phyloP scores from a whole-genome alignment of 2,113 vertebrate species.

The Peromyscus leucopus region DNA sequence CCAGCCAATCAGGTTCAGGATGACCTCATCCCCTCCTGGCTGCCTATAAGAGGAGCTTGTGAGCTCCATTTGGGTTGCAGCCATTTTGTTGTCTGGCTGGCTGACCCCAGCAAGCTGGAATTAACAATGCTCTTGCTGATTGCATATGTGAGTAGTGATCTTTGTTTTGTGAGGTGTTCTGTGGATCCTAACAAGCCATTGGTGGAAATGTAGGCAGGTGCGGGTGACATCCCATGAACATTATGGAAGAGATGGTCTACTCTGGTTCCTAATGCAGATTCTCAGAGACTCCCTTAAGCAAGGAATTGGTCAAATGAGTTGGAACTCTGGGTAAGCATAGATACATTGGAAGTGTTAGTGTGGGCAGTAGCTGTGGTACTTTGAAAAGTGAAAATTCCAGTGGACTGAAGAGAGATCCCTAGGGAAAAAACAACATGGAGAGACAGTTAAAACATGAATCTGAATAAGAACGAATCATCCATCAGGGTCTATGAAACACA shows the following conservation, averaged over 20 bases:
- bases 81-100: too few relatives aligned
- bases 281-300: neutral
- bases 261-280: neutral
- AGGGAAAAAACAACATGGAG: neutral
- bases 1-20: too few relatives aligned
- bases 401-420: neutral
- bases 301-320: neutral
- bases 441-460: neutral
- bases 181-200: too few relatives aligned
- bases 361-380: neutral
- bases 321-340: neutral
- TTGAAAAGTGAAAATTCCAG: neutral
- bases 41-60: too few relatives aligned
- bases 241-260: neutral
- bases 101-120: too few relatives aligned
- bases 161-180: too few relatives aligned
- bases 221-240: neutral
- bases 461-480: neutral
- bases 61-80: too few relatives aligned
- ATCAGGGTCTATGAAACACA: neutral
- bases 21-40: too few relatives aligned
- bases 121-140: too few relatives aligned
- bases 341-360: neutral
- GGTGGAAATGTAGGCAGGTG: neutral
- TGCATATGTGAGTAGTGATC: too few relatives aligned